Percentiles rank a stretch among this genome's conserved stretches.
Conservation (phyloP, 2,888 invertebrate genomes). For the Nephrotoma guestfalica region DNA sequence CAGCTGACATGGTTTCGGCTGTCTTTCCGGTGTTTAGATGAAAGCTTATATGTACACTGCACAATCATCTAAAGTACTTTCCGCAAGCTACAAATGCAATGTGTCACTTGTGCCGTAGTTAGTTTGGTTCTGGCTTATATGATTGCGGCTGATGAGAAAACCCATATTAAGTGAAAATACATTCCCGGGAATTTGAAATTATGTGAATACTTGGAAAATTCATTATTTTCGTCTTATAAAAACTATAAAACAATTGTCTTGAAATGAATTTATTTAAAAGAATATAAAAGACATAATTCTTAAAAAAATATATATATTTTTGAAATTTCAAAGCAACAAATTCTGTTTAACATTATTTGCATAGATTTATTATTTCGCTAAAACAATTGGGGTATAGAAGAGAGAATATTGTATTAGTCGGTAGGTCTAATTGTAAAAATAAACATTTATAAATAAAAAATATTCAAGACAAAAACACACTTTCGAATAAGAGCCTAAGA, state of each 20-base stretch:
- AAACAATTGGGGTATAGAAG: background rate
- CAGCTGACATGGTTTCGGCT: no score
- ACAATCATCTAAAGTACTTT: no score
- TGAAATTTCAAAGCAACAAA: background rate
- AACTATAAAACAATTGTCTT: background rate
- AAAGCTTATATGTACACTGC: no score
- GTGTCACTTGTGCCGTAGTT: no score
- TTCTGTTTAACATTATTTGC: background rate
- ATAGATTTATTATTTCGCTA: background rate
- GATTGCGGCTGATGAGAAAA: no score
- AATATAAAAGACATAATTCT: background rate
- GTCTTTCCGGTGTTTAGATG: no score
- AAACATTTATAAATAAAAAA: background rate
- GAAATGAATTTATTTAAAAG: background rate
- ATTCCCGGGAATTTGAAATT: no score
- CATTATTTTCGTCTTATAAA: background rate
- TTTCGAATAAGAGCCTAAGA: background rate
- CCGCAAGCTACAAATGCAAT: no score
- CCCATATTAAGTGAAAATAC: no score
- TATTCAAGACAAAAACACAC: background rate
- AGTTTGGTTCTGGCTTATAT: no score
- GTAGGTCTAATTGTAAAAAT: background rate
- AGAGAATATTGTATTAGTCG: background rate
- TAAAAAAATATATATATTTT: background rate
- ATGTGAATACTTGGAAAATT: background rate